Base-by-base conservation (phyloP, 2,797 vertebrate genomes). In the Diplodus sargus region DNA sequence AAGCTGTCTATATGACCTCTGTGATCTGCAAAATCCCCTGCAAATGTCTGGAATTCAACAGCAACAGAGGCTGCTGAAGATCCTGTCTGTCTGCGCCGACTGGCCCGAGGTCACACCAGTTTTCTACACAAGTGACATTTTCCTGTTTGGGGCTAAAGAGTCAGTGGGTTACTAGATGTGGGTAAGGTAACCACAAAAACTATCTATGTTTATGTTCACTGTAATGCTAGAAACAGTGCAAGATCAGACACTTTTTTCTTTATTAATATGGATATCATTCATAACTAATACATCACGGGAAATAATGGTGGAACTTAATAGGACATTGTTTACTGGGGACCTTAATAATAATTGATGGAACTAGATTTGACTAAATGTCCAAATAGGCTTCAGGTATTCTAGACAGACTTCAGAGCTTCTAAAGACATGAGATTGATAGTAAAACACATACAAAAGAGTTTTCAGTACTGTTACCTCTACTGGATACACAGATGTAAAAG, bases 11-110 rank as follows among this genome's bases (percentile, higher is more conserved):
- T 91, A 87, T 77, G 89, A 90, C 86, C 84, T 79, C 63, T 23
- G 75, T 82, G 85, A 90, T 81, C 89, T 89, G 86, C 62, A 85
- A 89, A 93, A 90, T 87, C 90, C 83, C 74, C 77, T 10, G 71
- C 74, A 91, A 88, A 94, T 92, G 87, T 87, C 79, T 90, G 83
- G 78, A 82, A 93, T 90, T 81, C 75, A 88, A 74, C 79, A 76
- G 79, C 65, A 68, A 74, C 71, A 76, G 62, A 70, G 51, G 69
- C 43, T 63, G 64, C 43, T 85, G 71, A 82, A 53, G 74, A 87
- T 75, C 20, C 25, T 53, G 56, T 82, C 77, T 70, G 73, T 89
- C 83, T 84, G 67, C 84, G 89, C 74, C 2, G 12, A 54, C 47
- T 84, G 86, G 87, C 76, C 68, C 10, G 25, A 42, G 81, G 68